Evolutionary conservation across 2,888 invertebrate genomes (phyloP).

Genomic region (Hypena proboscidalis): DNA sequence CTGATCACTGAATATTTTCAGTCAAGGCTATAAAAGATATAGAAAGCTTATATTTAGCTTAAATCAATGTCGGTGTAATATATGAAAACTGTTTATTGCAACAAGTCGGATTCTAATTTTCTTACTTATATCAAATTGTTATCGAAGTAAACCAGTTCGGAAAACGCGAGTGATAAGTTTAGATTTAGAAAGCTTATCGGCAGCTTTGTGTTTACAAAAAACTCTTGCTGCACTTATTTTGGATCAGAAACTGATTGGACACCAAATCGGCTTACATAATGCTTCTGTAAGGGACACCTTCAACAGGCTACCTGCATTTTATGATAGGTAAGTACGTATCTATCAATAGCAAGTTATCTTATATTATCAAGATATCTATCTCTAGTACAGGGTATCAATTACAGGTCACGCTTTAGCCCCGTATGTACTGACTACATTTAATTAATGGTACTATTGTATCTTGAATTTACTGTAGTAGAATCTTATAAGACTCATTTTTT

Average conservation of each 20-base stretch:
- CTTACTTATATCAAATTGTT: conserved; percentile 10
- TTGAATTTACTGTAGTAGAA: not conserved
- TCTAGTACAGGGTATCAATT: conserved; percentile 31
- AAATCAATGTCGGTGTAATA: conserved; percentile 30
- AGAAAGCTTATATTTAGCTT: conserved; percentile 8
- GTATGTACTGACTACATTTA: conserved; percentile 22
- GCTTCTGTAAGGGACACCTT: conserved; percentile 31
- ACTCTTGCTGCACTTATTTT: not conserved
- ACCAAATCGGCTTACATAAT: conserved; percentile 31
- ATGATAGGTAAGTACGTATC: conserved; percentile 60
- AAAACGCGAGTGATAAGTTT: conserved; percentile 37
- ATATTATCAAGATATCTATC: conserved; percentile 39
- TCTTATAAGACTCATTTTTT: conserved; percentile 28
- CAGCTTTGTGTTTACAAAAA: conserved; percentile 24
- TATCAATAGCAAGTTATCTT: conserved; percentile 41
- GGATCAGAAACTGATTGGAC: conserved; percentile 2
- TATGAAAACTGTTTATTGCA: conserved; percentile 3
- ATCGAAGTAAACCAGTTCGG: conserved; percentile 13
- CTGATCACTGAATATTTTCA: conserved; percentile 16
- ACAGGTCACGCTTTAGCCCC: conserved; percentile 37
- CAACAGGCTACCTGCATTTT: conserved; percentile 44
- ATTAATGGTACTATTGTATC: too few species aligned
- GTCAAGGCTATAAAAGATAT: conserved; percentile 18
- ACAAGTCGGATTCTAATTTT: not conserved
- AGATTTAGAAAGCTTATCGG: conserved; percentile 36